Evolutionary conservation across 2,888 invertebrate species (phyloP), one percentile per base, ranked within the genome.

Genomic region (Synanthedon andrenaeformis): DNA sequence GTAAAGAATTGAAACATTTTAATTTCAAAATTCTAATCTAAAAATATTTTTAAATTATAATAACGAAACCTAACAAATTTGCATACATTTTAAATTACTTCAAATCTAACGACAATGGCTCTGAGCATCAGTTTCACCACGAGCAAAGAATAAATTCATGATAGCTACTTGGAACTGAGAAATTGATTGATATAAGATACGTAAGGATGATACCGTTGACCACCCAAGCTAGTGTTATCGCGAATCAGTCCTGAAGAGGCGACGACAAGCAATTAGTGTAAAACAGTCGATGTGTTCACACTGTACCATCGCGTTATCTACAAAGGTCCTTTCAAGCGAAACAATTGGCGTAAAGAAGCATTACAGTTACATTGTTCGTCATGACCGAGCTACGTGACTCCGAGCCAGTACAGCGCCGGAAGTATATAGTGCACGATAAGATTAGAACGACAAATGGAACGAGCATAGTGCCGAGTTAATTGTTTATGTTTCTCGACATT

Each of bases 331-430:
- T 69, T 71, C 58, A 67, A 59, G 54, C 58, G 55, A 45, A 64
- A 65, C 65, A 65, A 65, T 62, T 51, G 60, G 49, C n/a, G 45
- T 53, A 54, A 61, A 62, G 67, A 64, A 63, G 35, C 8, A 35
- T 35, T 35, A 10, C 62, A 62, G 61, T 62, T 59, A 75, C 76
- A 73, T 72, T 73, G 72, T 72, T 58, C 63, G 60, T 55, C 64
- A 61, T 59, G 55, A 56, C 61, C 59, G 58, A 65, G 54, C 66
- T 70, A 74, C 75, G 76, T 75, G 75, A 72, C 74, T 66, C 55
- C 13, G 53, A 52, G 54, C 58, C 66, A 64, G 64, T 60, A 58
- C 64, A 57, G 55, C 65, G 65, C 74, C 71, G 71, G 75, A 71
- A 71, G 62, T 68, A 64, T 63, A 62, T 59, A 52, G 53, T 54